Base-by-base conservation (phyloP, 2,888 invertebrate species). In the Catotricha subobsoleta region DNA sequence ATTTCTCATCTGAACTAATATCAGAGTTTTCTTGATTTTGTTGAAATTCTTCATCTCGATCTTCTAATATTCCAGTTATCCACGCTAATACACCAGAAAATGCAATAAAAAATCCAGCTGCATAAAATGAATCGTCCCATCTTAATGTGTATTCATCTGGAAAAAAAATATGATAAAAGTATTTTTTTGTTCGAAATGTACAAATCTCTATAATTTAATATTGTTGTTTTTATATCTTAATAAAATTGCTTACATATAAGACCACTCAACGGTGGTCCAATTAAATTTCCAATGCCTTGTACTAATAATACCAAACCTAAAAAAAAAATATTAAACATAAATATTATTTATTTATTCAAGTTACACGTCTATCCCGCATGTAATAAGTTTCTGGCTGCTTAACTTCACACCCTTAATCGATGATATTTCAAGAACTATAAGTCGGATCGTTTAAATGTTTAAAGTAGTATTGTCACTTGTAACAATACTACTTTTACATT, bases 181-280 rank as follows among this genome's bases (percentile, higher is more conserved):
- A 37, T 52, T 20, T 27, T 21, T 18, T 20, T 15, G 13, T 29
- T 10, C 2, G 36, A 12, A 31, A 43, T 25, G 18, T 7, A 13
- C 7, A 18, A 29, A 46, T 44, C 61, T 62, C 54, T 55, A 39
- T 61, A 19, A 49, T 34, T 45, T 62, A 60, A 48, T 51, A 62
- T 34, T 61, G 57, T 21, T n/a, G n/a, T n/a, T n/a, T n/a, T n/a
- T n/a, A 25, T 25, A 25, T 25, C 6, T 8, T 10, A 25, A 10
- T 25, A 25, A 25, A 25, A 25, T 25, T 8, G 10, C 25, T 10
- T 25, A 25, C 25, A 25, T 25, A 25, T 25, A 10, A 55, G 53
- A 76, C 94, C 94, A 53, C 88, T 90, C 41, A 94, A 59, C 1
- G 92, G 90, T 7, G 95, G 94, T 39, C 94, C 95, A 45, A 84